Evolutionary conservation across 1,140 invertebrate genomes (phyloP).

Genomic region (Plutomurus gul): DNA sequence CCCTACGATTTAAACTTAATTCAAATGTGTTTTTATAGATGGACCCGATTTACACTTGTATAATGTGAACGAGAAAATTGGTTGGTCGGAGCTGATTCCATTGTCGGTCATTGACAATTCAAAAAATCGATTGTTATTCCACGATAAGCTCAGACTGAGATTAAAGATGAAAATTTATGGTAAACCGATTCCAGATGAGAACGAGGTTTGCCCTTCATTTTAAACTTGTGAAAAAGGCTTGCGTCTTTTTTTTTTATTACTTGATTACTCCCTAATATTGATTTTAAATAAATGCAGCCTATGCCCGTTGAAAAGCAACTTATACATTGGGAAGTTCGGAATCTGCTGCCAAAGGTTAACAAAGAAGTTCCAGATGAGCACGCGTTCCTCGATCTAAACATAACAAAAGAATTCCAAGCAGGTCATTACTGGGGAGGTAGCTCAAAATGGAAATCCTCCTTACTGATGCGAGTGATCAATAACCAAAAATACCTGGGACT

Average conservation of each 20-base stretch:
- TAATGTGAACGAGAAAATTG: constrained; percentile 31
- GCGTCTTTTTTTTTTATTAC: not conserved
- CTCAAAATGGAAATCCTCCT: constrained; percentile 22
- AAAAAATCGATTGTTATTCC: not conserved
- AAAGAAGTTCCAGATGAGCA: not conserved
- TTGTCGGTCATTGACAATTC: constrained; percentile 25
- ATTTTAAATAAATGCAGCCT: not conserved
- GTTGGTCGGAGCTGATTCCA: constrained; percentile 33
- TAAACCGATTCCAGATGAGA: constrained; percentile 26
- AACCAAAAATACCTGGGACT: constrained; percentile 34
- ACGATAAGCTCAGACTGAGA: constrained; percentile 19
- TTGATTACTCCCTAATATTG: not conserved
- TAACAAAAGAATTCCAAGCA: constrained; percentile 38
- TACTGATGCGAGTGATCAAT: constrained; percentile 37
- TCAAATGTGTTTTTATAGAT: constrained; percentile 3
- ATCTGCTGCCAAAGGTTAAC: constrained; percentile 1
- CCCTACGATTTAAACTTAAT: not conserved
- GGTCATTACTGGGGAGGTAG: constrained; percentile 36
- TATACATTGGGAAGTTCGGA: constrained; percentile 36
- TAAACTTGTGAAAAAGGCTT: no score
- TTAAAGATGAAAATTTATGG: constrained; percentile 30
- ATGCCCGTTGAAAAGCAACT: constrained; percentile 37
- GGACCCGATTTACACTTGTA: constrained; percentile 41
- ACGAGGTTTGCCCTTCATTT: no score
- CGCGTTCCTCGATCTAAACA: constrained; percentile 34